Base-by-base conservation (phyloP, 30 jellyfish, hydroid and myxozoan species). In the Hydra vulgaris region DNA sequence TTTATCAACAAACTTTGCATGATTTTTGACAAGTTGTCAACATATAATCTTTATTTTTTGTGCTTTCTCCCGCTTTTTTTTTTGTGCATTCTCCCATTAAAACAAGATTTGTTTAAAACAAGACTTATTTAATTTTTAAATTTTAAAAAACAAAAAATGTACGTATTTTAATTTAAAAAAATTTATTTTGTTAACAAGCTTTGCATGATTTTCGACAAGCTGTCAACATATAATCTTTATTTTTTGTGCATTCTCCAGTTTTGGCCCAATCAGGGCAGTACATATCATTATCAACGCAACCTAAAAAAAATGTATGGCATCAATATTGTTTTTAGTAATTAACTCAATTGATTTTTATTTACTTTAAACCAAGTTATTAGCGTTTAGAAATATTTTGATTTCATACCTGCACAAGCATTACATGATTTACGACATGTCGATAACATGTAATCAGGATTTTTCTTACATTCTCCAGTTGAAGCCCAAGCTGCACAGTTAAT, bases 361-460 rank as follows among this genome's bases (percentile, higher is more conserved):
- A n/a, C n/a, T n/a, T n/a, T n/a, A n/a, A n/a, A n/a, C n/a, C n/a
- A n/a, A n/a, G n/a, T n/a, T n/a, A n/a, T n/a, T n/a, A n/a, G n/a
- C n/a, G n/a, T 40, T 3, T 3, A 12, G 61, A 12, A 3, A 3
- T 40, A 3, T 3, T 40, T 40, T 40, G 61, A 40, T 12, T 3
- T 40, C 61, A 3, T 40, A 40, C 61, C 61, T 40, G 61, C 8
- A 40, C 61, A 40, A 40, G 8, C 12, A 40, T 91, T 91, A 91
- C 98, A 91, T 3, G 61, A 40, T 40, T 40, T 40, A 3, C 61
- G 61, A 40, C 61, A 40, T 3, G 61, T 40, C 5, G 61, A 3
- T 40, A 40, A 40, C 61, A 40, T 40, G 12, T 40, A 40, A 40
- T 40, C 61, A 3, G 61, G 61, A 12, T 40, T 40, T 40, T 40